Evolutionary conservation across 2,113 vertebrate species (phyloP).

Genomic region (Perca fluviatilis): DNA sequence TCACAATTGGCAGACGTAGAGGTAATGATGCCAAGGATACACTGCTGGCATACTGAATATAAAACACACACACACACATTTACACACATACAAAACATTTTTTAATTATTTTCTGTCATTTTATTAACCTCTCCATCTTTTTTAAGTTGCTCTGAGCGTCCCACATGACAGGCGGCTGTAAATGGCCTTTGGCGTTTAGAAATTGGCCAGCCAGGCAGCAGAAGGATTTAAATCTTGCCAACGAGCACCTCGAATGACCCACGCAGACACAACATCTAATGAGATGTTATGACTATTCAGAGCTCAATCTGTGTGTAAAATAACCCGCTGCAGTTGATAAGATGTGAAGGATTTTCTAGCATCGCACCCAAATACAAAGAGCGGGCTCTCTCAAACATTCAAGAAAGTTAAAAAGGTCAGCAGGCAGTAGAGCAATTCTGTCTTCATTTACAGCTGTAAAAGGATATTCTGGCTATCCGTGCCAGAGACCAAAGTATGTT

Average conservation of each 20-base stretch:
- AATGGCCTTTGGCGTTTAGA: conserved; percentile 10
- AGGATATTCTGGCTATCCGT: not conserved
- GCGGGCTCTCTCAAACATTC: not conserved
- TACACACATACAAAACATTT: not conserved
- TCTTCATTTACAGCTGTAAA: not conserved
- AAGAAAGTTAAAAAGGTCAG: not conserved
- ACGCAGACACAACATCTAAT: not conserved
- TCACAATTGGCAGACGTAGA: not conserved
- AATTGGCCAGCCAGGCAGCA: conserved; percentile 28
- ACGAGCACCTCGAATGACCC: not conserved
- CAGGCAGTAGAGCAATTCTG: not conserved
- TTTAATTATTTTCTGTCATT: conserved; percentile 1
- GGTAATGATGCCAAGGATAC: conserved; percentile 4
- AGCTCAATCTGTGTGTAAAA: not conserved
- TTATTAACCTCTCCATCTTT: conserved; percentile 3
- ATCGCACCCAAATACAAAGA: not conserved
- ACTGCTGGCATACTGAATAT: conserved; percentile 11
- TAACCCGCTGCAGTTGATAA: not conserved
- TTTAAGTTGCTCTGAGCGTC: not conserved
- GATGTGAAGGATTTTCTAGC: not conserved
- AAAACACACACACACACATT: not conserved
- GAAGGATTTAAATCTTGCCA: conserved; percentile 24
- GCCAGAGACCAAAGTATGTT: not conserved
- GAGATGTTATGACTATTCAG: conserved; percentile 18
- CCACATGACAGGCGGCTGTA: conserved; percentile 17